phyloP scores from a whole-genome alignment of 2,797 vertebrate genomes.

The Sciaenops ocellatus region DNA sequence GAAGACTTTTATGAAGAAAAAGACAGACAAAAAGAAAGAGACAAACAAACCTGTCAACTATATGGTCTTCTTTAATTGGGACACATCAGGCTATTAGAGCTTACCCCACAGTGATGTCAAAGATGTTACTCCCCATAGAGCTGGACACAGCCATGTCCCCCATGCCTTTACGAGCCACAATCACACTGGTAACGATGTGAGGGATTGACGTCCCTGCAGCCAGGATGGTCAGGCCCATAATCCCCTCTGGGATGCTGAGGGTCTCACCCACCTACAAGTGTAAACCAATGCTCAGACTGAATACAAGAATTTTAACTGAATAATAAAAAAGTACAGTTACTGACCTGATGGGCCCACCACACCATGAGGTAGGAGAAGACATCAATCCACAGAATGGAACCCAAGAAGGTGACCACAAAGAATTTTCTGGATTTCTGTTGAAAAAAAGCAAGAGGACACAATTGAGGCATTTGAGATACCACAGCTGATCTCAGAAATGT shows the following conservation, averaged over 20 bases:
- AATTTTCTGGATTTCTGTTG: conserved; percentile 89
- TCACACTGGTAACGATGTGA: conserved; percentile 96
- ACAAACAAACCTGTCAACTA: not conserved
- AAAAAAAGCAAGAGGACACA: conserved; percentile 29
- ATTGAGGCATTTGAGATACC: not conserved
- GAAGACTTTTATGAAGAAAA: conserved; percentile 83
- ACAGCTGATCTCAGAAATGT: not conserved
- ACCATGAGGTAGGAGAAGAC: conserved; percentile 96
- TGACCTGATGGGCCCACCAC: conserved; percentile 97
- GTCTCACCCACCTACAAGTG: conserved; percentile 92
- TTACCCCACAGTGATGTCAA: conserved; percentile 96
- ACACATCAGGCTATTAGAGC: conserved; percentile 43
- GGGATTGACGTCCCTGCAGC: conserved; percentile 96
- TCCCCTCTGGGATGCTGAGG: conserved; percentile 94
- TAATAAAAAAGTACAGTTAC: conserved; percentile 12
- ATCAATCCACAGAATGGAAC: conserved; percentile 93
- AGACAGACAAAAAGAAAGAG: not conserved
- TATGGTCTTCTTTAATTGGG: not conserved
- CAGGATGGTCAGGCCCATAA: conserved; percentile 91
- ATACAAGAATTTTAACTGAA: not conserved
- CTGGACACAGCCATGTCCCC: conserved; percentile 98
- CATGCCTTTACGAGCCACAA: conserved; percentile 94
- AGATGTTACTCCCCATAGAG: conserved; percentile 97
- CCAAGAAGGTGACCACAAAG: conserved; percentile 91
- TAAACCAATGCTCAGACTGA: not conserved